Base-by-base conservation (phyloP, 1,140 invertebrate genomes). In the Panagrolaimus sp. region DNA sequence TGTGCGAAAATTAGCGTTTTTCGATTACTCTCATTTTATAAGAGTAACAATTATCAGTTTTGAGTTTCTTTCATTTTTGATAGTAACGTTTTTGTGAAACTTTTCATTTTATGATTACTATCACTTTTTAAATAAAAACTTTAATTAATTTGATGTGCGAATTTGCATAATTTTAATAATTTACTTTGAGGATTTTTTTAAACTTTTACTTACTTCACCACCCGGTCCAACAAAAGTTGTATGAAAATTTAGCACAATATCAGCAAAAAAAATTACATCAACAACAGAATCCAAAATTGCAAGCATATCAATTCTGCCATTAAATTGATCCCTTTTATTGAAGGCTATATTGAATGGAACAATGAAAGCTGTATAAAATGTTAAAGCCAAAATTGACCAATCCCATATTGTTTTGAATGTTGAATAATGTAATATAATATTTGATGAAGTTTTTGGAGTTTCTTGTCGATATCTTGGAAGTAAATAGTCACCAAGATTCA, bases 291-390 rank as follows among this genome's bases (percentile, higher is more conserved):
- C 93, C 81, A 96, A 92, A 58, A 98, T 88, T 71, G 91, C 93
- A 62, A 98, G 93, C 85, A 97, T 94, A 86, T 98, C 96, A 85
- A 94, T 94, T 87, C 98, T 76, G 5, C 52, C 32, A 10, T 73
- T 66, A 21, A 65, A 71, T 21, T 65, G 67, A 63, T 83, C 79
- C 5, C 78, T 98, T 86, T 96, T 97, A 87, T 96, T 96, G 88
- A 98, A 98, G 83, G 96, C 94, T 80, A 98, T 95, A 87, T 99
- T 98, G 88, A 96, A 99, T 69, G 96, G 96, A 78, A 99, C 96
- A 92, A 99, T 98, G 85, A 99, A 96, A 84, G 96, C 95, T 70
- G 96, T 99, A 88, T 99, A 99, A 88, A 98, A 98, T 74, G 96
- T 99, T 80, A 99, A 89, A 87, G 93, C 94, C 69, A 98, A 89